Conservation (phyloP, 2,797 vertebrate genomes). For the Coluber constrictor region DNA sequence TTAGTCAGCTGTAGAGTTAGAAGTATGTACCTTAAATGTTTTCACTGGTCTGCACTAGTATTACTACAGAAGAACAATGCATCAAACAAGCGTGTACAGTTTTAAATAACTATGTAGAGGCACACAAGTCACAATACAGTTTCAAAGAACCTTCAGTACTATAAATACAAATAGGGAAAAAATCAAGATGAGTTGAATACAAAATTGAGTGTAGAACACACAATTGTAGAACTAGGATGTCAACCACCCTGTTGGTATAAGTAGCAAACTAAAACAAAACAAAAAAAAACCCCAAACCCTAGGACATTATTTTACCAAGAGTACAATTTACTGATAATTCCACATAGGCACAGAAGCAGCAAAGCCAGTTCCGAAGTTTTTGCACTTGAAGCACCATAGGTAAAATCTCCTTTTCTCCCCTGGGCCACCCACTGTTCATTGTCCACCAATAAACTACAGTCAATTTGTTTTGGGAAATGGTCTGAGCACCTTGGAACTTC, state of each 20-base stretch:
- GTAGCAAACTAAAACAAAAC: not conserved
- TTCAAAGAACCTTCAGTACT: not conserved
- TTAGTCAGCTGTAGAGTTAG: not conserved
- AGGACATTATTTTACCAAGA: not conserved
- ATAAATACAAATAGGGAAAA: too few relatives aligned
- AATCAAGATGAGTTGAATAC: too few relatives aligned
- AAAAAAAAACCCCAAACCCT: not conserved
- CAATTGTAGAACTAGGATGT: not conserved
- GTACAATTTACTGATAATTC: not conserved
- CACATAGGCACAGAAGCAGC: not conserved
- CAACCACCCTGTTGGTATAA: not conserved
- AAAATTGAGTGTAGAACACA: not conserved
- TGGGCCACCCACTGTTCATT: not conserved
- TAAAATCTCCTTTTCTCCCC: not conserved
- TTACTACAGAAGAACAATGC: not conserved
- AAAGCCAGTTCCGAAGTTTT: not conserved
- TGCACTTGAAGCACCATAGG: fast-evolving
- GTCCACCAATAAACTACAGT: not conserved
- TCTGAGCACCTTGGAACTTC: not conserved
- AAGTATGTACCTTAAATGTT: not conserved
- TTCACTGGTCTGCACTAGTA: not conserved
- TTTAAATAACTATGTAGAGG: not conserved
- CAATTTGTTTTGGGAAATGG: not conserved
- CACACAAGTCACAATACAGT: not conserved
- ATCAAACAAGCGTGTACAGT: not conserved